Evolutionary conservation across 1,140 invertebrate species (phyloP), one percentile per base, ranked within the genome.

Genomic region (Oppia nitens): DNA sequence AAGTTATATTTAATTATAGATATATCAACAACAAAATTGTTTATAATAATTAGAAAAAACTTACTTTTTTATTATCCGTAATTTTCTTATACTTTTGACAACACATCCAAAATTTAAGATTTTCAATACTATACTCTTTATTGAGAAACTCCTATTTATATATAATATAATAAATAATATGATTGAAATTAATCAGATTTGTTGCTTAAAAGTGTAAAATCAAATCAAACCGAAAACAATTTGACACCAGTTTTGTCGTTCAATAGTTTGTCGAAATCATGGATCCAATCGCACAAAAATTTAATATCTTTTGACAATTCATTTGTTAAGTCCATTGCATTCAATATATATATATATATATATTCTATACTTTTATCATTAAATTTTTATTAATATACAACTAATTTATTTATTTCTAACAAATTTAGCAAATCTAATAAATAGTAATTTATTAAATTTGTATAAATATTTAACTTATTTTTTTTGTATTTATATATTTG

Each of bases 61-160:
- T 2, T 40, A 55, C 53, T 32, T 6, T 12, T 40, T 55, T 55
- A n/a, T 45, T 32, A 55, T 40, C 23, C 27, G 11, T 45, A 1
- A 55, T 40, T n/a, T 25, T 55, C 24, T 55, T 55, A n/a, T 40
- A 55, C 47, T 21, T 27, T 55, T 55, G 29, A 55, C 53, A 55
- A 45, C 24, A n/a, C 14, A 40, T 20, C 53, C 53, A 55, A 45
- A 55, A 55, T 45, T 55, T 20, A 1, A 55, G 21, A 45, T 55
- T 55, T 55, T 55, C 53, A 21, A 45, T 11, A 45, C 32, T 55
- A 23, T 23, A 55, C 40, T 55, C 53, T 55, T 55, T 55, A 1
- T 32, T 29, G 4, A 55, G 23, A 55, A 55, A 55, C 47, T 55
- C 53, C 53, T 53, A 53, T 26, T 4, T 25, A 47, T 24, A 32